Evolutionary conservation across 2,113 vertebrate genomes (phyloP).

Genomic region (Perognathus longimembris): DNA sequence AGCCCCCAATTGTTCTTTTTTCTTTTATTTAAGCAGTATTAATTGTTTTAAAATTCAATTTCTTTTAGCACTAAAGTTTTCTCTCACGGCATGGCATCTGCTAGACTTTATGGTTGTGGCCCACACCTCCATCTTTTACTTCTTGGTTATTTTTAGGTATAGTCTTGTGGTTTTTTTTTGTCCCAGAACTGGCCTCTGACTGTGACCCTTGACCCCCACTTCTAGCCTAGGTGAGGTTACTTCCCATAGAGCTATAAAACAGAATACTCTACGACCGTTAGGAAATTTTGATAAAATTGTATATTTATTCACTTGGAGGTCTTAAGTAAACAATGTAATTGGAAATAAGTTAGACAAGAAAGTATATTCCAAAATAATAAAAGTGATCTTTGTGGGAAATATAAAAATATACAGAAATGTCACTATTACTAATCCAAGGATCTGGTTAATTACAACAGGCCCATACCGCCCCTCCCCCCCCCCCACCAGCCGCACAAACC

Average conservation of each 20-base stretch:
- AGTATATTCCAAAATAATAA: slow-evolving; percentile 67
- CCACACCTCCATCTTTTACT: too few species aligned
- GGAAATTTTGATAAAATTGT: slow-evolving; percentile 32
- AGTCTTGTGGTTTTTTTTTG: too few species aligned
- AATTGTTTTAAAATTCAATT: too few species aligned
- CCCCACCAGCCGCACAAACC: too few species aligned
- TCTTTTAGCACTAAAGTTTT: too few species aligned
- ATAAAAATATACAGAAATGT: slow-evolving; percentile 61
- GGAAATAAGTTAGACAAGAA: slow-evolving; percentile 78
- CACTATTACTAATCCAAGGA: not conserved
- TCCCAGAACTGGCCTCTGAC: too few species aligned
- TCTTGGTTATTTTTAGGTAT: too few species aligned
- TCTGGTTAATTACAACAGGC: not conserved
- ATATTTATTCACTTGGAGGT: slow-evolving; percentile 65
- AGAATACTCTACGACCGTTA: not conserved
- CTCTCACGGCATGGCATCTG: too few species aligned
- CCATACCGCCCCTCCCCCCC: not conserved
- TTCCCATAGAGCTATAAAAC: not conserved
- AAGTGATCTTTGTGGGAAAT: slow-evolving; percentile 42
- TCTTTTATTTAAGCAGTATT: too few species aligned
- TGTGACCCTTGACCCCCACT: too few species aligned
- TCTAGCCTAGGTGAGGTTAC: not conserved
- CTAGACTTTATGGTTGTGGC: too few species aligned
- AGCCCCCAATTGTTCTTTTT: too few species aligned
- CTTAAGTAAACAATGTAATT: slow-evolving; percentile 66